phyloP scores from a whole-genome alignment of 2,113 vertebrate genomes.

The Pitta sordida region DNA sequence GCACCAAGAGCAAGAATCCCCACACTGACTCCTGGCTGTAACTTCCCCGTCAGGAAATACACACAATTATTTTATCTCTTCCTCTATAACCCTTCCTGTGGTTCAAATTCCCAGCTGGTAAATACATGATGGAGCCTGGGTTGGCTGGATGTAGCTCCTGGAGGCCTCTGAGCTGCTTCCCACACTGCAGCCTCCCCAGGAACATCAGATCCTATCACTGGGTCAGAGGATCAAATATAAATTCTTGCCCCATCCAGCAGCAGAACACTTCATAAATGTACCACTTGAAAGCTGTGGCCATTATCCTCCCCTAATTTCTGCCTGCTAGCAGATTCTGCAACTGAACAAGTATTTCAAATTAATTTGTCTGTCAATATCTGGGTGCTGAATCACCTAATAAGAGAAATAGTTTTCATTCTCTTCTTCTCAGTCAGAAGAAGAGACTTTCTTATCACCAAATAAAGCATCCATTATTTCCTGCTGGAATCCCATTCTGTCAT shows the following conservation, averaged over 20 bases:
- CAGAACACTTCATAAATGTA: conserved; percentile 19
- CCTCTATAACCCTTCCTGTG: background rate
- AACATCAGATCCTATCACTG: background rate
- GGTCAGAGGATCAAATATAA: background rate
- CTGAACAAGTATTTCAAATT: conserved; percentile 54
- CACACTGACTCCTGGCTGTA: background rate
- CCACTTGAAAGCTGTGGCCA: background rate
- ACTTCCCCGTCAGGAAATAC: background rate
- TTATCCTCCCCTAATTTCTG: conserved; percentile 39
- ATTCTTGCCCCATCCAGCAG: background rate
- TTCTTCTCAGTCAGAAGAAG: conserved; percentile 29
- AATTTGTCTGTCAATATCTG: conserved; percentile 59
- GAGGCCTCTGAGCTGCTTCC: background rate
- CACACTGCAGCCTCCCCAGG: background rate
- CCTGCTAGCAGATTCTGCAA: conserved; percentile 22
- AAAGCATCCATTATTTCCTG: background rate
- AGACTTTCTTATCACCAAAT: conserved; percentile 50
- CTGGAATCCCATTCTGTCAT: conserved; percentile 33
- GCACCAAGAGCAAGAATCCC: background rate
- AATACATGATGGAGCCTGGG: background rate
- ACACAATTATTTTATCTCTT: background rate
- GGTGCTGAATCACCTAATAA: conserved; percentile 49
- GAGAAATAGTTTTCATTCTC: conserved; percentile 43
- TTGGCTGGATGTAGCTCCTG: background rate
- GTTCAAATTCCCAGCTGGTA: background rate